Percentiles rank a stretch among this genome's conserved stretches.
Evolutionary conservation across 2,113 vertebrate species (phyloP).

Genomic region (Cercocebus atys): DNA sequence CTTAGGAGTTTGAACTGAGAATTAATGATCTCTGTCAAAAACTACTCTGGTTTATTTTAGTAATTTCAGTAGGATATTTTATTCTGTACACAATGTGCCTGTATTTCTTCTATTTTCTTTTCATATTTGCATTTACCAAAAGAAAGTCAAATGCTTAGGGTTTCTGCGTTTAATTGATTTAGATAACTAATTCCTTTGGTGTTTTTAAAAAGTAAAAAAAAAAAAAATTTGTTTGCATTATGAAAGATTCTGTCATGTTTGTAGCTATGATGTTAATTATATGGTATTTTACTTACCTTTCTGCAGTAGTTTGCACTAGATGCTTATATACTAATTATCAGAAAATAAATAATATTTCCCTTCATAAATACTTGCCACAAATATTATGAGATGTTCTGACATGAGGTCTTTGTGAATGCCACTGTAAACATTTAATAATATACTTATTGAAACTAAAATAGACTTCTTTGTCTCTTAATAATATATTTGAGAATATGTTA

Average conservation of each 20-base stretch:
- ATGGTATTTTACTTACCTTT: neutral
- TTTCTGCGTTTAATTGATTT: neutral
- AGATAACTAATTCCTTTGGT: neutral
- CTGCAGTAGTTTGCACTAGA: neutral
- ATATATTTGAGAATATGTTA: neutral
- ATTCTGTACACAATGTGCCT: neutral
- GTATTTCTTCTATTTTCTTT: neutral
- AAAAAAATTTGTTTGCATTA: neutral
- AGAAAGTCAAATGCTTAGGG: neutral
- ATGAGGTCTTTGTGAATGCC: neutral
- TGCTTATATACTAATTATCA: neutral
- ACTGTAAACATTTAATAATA: neutral
- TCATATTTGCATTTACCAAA: constrained; percentile 5
- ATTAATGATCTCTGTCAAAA: constrained; percentile 59
- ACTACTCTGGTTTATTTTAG: neutral
- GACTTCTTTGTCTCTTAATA: neutral
- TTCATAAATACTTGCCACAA: neutral
- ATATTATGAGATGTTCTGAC: neutral
- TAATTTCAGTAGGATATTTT: neutral
- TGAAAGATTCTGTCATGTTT: neutral
- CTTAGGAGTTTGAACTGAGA: constrained; percentile 37
- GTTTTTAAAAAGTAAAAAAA: neutral
- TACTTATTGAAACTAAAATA: neutral
- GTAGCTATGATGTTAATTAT: neutral
- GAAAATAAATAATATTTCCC: neutral